These are phyloP conservation scores for Pluvianellus socialis DNA, from an alignment of 2,113 vertebrate species.

Conservation along the genomic window DNA sequence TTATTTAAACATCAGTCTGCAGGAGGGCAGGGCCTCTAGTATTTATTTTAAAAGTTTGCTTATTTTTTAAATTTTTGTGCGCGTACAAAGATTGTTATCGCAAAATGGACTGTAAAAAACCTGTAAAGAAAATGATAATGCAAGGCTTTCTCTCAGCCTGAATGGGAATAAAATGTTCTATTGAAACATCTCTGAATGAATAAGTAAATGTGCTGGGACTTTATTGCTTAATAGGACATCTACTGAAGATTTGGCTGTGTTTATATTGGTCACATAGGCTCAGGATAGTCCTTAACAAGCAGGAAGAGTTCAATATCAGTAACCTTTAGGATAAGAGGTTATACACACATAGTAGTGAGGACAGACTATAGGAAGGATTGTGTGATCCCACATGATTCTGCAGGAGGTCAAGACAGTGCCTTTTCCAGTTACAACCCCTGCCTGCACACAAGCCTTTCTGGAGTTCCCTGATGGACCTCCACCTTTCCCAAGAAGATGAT, in stretches of 20 bases:
- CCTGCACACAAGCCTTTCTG: background rate
- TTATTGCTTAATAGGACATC: background rate
- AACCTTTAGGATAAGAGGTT: background rate
- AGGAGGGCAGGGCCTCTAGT: background rate
- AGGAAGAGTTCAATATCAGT: background rate
- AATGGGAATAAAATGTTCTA: background rate
- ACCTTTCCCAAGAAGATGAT: background rate
- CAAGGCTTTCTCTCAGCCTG: background rate
- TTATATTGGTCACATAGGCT: background rate
- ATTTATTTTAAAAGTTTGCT: background rate
- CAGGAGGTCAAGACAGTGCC: background rate
- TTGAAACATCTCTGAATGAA: background rate
- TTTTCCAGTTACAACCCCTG: background rate
- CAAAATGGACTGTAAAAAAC: background rate
- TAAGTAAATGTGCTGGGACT: background rate
- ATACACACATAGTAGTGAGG: accelerated
- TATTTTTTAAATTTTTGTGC: background rate
- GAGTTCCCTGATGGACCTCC: background rate
- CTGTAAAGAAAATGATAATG: background rate
- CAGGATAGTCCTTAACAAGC: background rate
- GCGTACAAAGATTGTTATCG: background rate
- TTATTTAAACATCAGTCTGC: background rate
- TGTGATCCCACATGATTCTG: background rate
- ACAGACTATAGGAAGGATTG: background rate
- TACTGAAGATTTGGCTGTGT: background rate